Conservation (phyloP, 2,888 invertebrate species). For the Plebejus melissa region DNA sequence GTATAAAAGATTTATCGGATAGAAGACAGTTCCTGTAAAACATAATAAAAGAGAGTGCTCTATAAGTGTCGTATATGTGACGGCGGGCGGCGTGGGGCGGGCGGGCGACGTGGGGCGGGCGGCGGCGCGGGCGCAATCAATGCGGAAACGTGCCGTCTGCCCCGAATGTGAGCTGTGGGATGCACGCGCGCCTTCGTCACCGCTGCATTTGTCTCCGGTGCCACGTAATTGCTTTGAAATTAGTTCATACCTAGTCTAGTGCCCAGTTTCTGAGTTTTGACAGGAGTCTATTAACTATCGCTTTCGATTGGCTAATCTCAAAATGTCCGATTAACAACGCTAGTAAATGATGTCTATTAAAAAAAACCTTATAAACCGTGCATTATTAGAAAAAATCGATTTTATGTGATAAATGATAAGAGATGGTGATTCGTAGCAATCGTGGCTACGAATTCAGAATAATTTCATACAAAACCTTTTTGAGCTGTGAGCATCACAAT, state of each 20-base stretch:
- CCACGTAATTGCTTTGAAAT: constrained; percentile 35
- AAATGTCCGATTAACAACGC: too few relatives aligned
- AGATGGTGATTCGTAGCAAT: too few relatives aligned
- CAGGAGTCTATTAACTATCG: too few relatives aligned
- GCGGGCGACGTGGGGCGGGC: constrained; percentile 48
- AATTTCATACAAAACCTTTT: too few relatives aligned
- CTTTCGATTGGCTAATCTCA: too few relatives aligned
- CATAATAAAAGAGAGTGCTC: constrained; percentile 41
- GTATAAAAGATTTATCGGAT: background rate
- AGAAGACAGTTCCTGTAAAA: constrained; percentile 7
- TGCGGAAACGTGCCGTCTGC: constrained; percentile 62
- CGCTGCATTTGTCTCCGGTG: constrained; percentile 46
- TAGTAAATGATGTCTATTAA: too few relatives aligned
- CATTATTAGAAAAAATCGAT: constrained; percentile 21
- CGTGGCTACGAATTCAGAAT: too few relatives aligned
- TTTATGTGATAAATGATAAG: constrained; percentile 12
- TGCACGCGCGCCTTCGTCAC: constrained; percentile 53
- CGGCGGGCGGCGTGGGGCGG: constrained; percentile 45
- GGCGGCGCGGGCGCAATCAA: constrained; percentile 51
- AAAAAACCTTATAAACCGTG: background rate
- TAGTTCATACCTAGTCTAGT: constrained; percentile 29
- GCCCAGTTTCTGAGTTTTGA: too few relatives aligned
- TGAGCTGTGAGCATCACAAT: too few relatives aligned
- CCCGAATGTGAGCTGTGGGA: constrained; percentile 69
- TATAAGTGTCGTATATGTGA: constrained; percentile 59